Conservation (phyloP, 2,797 vertebrate genomes). For the Protonibea diacanthus region DNA sequence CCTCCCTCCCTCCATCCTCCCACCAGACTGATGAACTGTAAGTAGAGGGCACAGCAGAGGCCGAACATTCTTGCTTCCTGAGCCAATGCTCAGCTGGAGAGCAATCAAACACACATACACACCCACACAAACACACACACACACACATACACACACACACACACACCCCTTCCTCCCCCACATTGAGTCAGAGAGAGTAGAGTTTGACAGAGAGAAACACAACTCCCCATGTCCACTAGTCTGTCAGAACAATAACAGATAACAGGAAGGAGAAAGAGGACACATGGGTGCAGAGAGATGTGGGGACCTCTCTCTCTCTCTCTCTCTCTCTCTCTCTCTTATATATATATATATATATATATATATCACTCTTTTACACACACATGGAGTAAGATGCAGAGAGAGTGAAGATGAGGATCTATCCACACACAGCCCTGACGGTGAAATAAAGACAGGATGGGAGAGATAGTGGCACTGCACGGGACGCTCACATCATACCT, state of each 20-base stretch:
- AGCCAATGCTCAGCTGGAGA: constrained; percentile 72
- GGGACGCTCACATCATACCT: constrained; percentile 84
- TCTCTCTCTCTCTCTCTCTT: constrained; percentile 3
- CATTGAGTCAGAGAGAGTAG: constrained; percentile 48
- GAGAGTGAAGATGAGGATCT: neutral
- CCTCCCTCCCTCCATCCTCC: constrained; percentile 32
- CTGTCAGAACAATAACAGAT: constrained; percentile 55
- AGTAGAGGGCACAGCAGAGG: constrained; percentile 64
- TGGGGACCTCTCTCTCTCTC: neutral
- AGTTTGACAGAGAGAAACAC: constrained; percentile 35
- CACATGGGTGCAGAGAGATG: constrained; percentile 25
- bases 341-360: neutral
- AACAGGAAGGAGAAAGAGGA: constrained; percentile 54
- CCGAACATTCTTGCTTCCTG: constrained; percentile 70
- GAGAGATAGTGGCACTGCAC: constrained; percentile 24
- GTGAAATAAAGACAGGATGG: constrained; percentile 20
- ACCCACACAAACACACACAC: constrained; percentile 11
- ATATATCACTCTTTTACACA: neutral
- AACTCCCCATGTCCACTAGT: constrained; percentile 27
- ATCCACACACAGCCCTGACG: neutral
- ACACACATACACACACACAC: constrained; percentile 3
- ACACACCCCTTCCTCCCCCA: neutral
- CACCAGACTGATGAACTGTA: constrained; percentile 62
- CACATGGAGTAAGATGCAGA: neutral
- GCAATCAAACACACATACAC: constrained; percentile 17